These are phyloP conservation scores for Drosophila pachea DNA, from an alignment of 1,140 invertebrate species.

Conservation along the genomic window DNA sequence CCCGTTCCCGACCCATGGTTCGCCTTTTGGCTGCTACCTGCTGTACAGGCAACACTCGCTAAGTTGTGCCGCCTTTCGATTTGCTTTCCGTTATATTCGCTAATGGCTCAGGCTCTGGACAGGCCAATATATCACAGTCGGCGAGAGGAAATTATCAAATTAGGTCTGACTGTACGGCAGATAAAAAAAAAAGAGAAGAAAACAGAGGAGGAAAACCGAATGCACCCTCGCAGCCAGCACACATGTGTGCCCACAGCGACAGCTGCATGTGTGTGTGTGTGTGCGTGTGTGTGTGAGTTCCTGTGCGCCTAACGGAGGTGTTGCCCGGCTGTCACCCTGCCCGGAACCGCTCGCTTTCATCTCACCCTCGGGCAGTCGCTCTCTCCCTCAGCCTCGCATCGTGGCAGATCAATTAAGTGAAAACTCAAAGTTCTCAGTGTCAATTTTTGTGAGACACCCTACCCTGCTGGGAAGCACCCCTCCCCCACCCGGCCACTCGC, in stretches of 20 bases:
- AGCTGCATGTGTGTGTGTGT: conserved; percentile 22
- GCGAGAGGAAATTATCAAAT: conserved; percentile 38
- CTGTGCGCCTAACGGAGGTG: conserved; percentile 36
- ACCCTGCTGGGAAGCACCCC: not conserved
- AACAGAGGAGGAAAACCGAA: not conserved
- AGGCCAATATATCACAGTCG: conserved; percentile 34
- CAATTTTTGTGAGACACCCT: conserved; percentile 6
- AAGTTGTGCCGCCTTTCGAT: not conserved
- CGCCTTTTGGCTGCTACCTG: conserved; percentile 24
- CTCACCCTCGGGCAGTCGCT: conserved; percentile 6
- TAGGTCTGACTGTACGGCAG: conserved; percentile 55
- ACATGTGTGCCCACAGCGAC: conserved; percentile 16
- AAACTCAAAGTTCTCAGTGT: conserved; percentile 38
- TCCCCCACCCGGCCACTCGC: not conserved
- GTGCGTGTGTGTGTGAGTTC: conserved; percentile 11
- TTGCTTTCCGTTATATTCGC: conserved; percentile 20
- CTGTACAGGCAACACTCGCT: not conserved
- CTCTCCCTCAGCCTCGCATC: conserved; percentile 1
- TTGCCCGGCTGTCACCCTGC: conserved; percentile 20
- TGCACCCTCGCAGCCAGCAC: conserved; percentile 44
- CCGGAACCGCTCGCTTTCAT: conserved; percentile 24
- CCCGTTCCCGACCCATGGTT: too few species aligned
- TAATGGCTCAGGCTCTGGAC: conserved; percentile 30
- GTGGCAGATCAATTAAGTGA: conserved; percentile 64
- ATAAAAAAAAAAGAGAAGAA: conserved; percentile 9